A percentile compares a stretch with the other conserved stretches of the same genome.
These are phyloP conservation scores for Oligia fasciuncula DNA, from an alignment of 2,888 invertebrate genomes.

Conservation along the genomic window DNA sequence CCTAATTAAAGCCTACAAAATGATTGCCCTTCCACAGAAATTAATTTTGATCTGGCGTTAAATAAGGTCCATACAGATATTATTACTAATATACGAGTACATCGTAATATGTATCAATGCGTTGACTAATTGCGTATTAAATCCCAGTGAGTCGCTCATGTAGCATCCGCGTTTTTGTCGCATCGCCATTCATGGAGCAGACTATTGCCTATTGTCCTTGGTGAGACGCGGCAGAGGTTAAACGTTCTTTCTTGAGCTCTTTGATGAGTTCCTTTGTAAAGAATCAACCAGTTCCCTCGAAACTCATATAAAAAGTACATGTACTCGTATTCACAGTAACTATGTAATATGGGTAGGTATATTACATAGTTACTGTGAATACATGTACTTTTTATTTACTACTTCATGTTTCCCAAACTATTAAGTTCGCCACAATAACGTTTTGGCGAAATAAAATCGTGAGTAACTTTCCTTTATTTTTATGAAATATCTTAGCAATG, in stretches of 20 bases:
- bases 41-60: background rate
- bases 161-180: slow-evolving; percentile 84
- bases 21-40: background rate
- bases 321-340: slow-evolving; percentile 27
- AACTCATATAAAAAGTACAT: slow-evolving; percentile 42
- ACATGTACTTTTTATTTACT: too few species aligned
- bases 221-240: slow-evolving; percentile 65
- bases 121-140: slow-evolving; percentile 69
- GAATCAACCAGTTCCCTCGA: slow-evolving; percentile 49
- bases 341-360: slow-evolving; percentile 13
- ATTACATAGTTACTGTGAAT: too few species aligned
- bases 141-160: slow-evolving; percentile 65
- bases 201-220: slow-evolving; percentile 79
- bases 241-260: slow-evolving; percentile 57
- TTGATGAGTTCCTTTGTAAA: slow-evolving; percentile 63
- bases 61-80: slow-evolving; percentile 9
- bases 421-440: slow-evolving; percentile 49
- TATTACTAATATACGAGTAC: slow-evolving; percentile 7
- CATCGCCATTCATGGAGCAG: slow-evolving; percentile 73
- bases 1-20: background rate
- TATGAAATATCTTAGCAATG: slow-evolving; percentile 57
- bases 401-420: slow-evolving; percentile 50
- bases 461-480: slow-evolving; percentile 61
- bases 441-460: slow-evolving; percentile 64
- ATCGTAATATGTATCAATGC: slow-evolving; percentile 56